Conservation (phyloP, 2,888 invertebrate genomes). For the Mystacides longicornis region DNA sequence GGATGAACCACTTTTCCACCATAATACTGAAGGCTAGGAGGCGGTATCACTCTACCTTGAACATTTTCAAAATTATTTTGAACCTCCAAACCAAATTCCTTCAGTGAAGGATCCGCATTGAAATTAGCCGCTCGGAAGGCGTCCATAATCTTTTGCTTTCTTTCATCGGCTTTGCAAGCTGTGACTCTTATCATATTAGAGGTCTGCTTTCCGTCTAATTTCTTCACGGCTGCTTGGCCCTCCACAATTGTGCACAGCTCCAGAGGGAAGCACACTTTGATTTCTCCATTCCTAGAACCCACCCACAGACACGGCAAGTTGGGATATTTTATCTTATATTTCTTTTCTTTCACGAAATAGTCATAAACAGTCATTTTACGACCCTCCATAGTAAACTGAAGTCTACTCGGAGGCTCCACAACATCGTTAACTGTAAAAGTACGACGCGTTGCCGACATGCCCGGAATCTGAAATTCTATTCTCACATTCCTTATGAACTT, state of each 20-base stretch:
- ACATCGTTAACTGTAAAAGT: slow-evolving; percentile 43
- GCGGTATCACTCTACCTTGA: slow-evolving; percentile 65
- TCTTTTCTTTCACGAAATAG: slow-evolving; percentile 39
- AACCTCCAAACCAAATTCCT: slow-evolving; percentile 77
- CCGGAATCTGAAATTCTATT: slow-evolving; percentile 41
- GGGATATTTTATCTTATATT: slow-evolving; percentile 50
- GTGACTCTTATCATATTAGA: slow-evolving; percentile 79
- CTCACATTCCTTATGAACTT: slow-evolving; percentile 19
- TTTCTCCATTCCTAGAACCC: slow-evolving; percentile 48
- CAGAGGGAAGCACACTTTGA: slow-evolving; percentile 70
- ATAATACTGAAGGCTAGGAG: slow-evolving; percentile 67
- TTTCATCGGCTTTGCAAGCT: slow-evolving; percentile 68
- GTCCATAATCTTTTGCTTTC: slow-evolving; percentile 74
- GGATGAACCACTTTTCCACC: slow-evolving; percentile 21
- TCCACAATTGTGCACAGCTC: slow-evolving; percentile 73
- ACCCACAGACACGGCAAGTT: slow-evolving; percentile 81
- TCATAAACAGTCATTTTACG: slow-evolving; percentile 39
- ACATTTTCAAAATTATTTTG: slow-evolving; percentile 66
- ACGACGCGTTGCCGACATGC: slow-evolving; percentile 35
- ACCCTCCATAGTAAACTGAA: slow-evolving; percentile 35
- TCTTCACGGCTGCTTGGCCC: slow-evolving; percentile 67
- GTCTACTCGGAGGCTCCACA: slow-evolving; percentile 31
- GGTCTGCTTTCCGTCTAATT: slow-evolving; percentile 78
- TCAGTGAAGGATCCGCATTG: slow-evolving; percentile 49
- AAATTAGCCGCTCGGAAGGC: slow-evolving; percentile 39